Percentiles rank a stretch among this genome's conserved stretches.
Conservation (phyloP, 2,113 vertebrate genomes). For the Furnarius figulus region DNA sequence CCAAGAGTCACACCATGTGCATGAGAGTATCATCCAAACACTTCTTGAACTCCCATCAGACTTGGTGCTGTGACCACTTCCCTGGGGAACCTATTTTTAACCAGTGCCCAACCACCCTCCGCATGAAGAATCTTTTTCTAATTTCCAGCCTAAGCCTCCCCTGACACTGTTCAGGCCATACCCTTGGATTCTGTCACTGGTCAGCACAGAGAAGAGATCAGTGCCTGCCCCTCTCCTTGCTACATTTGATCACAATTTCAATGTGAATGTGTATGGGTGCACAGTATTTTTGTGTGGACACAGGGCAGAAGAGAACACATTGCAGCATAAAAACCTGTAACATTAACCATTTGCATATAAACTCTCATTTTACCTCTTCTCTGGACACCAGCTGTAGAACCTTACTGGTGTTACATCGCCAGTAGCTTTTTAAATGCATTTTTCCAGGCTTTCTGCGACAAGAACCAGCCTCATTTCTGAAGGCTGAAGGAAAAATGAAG, state of each 20-base stretch:
- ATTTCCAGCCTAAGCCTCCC: neutral
- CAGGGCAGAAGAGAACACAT: conserved; percentile 49
- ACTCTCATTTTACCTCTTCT: conserved; percentile 22
- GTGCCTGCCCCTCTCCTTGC: neutral
- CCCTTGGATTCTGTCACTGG: neutral
- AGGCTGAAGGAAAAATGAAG: conserved; percentile 10
- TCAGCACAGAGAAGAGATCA: neutral
- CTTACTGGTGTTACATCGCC: neutral
- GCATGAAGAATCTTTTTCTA: neutral
- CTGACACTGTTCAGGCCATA: neutral
- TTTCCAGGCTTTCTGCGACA: conserved; percentile 34
- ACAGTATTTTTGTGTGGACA: neutral
- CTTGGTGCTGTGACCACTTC: neutral
- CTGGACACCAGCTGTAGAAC: conserved; percentile 33
- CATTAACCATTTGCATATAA: conserved; percentile 17
- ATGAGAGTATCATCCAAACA: neutral
- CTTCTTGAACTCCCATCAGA: neutral
- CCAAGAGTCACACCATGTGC: neutral
- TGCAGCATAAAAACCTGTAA: neutral
- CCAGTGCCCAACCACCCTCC: neutral
- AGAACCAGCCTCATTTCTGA: conserved; percentile 33
- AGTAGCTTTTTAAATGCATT: conserved; percentile 50
- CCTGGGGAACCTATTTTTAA: neutral
- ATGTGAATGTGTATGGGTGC: conserved; percentile 2
- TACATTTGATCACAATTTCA: conserved; percentile 37